These are phyloP conservation scores for Apteryx owenii DNA, from an alignment of 2,113 vertebrate species.

Conservation along the genomic window DNA sequence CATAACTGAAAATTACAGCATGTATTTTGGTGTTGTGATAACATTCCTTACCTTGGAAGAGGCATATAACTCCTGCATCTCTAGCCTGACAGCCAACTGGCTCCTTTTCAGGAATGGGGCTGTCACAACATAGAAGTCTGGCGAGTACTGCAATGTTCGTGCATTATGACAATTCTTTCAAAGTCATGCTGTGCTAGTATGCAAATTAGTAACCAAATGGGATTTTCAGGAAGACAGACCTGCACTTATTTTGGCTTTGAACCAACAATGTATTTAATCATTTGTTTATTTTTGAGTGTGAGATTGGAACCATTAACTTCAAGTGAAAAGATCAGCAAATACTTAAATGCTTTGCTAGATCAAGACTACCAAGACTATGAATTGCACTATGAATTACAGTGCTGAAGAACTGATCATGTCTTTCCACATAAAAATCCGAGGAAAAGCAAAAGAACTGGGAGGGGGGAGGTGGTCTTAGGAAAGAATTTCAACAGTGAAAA, in stretches of 20 bases:
- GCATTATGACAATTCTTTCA: not conserved
- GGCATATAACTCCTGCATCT: not conserved
- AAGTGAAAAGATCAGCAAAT: not conserved
- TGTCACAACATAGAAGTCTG: not conserved
- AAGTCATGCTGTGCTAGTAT: not conserved
- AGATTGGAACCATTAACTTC: not conserved
- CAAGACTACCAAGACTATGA: not conserved
- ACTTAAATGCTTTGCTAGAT: not conserved
- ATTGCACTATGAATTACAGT: not conserved
- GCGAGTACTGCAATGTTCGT: not conserved
- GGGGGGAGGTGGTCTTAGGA: not conserved
- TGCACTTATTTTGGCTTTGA: not conserved
- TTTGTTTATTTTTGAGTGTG: not conserved
- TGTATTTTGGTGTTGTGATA: not conserved
- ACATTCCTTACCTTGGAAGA: not conserved
- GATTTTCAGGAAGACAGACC: not conserved
- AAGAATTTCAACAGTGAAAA: not conserved
- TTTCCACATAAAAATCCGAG: not conserved
- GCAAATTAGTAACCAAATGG: not conserved
- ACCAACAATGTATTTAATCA: not conserved
- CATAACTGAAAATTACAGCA: not conserved
- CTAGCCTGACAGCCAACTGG: not conserved
- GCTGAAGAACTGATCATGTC: not conserved
- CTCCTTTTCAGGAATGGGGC: not conserved
- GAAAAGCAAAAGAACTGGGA: not conserved